Base-by-base conservation (phyloP, 2,797 vertebrate genomes). In the Lagodon rhomboides region DNA sequence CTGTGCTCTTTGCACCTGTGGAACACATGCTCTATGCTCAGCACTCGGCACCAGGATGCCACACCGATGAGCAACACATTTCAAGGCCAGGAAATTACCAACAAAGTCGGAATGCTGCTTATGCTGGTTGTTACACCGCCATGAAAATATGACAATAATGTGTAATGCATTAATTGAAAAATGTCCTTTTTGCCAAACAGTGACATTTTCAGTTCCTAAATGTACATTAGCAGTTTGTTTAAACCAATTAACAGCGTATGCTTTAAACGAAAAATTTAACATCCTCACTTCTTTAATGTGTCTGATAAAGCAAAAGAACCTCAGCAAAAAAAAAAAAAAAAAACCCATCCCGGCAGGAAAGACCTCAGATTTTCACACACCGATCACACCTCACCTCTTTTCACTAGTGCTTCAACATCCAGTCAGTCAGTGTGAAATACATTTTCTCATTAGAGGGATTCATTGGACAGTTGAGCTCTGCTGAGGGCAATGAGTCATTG, bases 391-490 rank as follows among this genome's bases (percentile, higher is more conserved):
- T 30, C 18, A 64, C 66, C 64, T 63, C 43, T 58, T 76, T 82
- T 84, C 74, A 77, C 53, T 54, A 15, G 54, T 76, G 56, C 53
- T 79, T 87, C 72, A 76, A 59, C 60, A 67, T 81, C 71, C 46
- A 86, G 77, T 74, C 72, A 55, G 66, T 73, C 43, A 50, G 44
- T 82, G 68, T 75, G 68, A 82, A 87, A 79, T 86, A 62, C 44
- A 75, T 85, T 82, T 84, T 84, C 82, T 88, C 78, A 86, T 82
- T 86, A 73, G 66, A 85, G 77, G 77, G 83, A 88, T 73, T 87
- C 63, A 68, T 77, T 68, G 71, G 66, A 38, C 49, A 64, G 72
- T 56, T 68, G 77, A 80, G 83, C 77, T 75, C 34, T 74, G 76
- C 47, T 60, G 61, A 83, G 82, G 82, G 55, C 71, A 72, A 58